Evolutionary conservation across 2,888 invertebrate species (phyloP).

Genomic region (Agrilus cyanescens): DNA sequence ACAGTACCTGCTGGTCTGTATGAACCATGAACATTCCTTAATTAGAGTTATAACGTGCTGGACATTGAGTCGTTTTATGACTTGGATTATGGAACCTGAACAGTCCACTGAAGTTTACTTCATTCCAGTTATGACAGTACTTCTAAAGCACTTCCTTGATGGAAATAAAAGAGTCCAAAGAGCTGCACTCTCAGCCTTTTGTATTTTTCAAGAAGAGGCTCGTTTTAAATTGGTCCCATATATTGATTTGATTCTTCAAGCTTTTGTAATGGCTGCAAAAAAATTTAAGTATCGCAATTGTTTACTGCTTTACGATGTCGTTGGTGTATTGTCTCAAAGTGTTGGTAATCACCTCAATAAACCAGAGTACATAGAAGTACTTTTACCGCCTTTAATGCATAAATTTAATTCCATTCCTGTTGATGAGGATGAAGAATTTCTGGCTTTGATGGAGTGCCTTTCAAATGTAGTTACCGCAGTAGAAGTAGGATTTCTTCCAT

Average conservation of each 20-base stretch:
- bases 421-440: slow-evolving; percentile 57
- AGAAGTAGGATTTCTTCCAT: slow-evolving; percentile 60
- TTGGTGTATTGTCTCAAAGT: slow-evolving; percentile 62
- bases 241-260: slow-evolving; percentile 55
- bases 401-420: slow-evolving; percentile 61
- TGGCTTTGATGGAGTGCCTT: slow-evolving; percentile 62
- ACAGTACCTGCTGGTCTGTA: slow-evolving; percentile 52
- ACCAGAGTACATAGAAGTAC: slow-evolving; percentile 51
- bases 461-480: slow-evolving; percentile 65
- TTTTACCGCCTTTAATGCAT: slow-evolving; percentile 62
- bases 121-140: slow-evolving; percentile 56
- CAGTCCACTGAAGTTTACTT: slow-evolving; percentile 40
- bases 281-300: slow-evolving; percentile 58
- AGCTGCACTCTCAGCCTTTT: slow-evolving; percentile 68
- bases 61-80: slow-evolving; percentile 63
- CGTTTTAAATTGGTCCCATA: slow-evolving; percentile 61
- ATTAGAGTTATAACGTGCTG: slow-evolving; percentile 68
- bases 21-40: slow-evolving; percentile 55
- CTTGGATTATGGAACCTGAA: slow-evolving; percentile 60
- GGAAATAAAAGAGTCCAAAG: slow-evolving; percentile 66
- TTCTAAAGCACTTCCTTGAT: slow-evolving; percentile 58
- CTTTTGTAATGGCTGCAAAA: slow-evolving; percentile 60
- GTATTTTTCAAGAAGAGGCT: slow-evolving; percentile 67
- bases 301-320: slow-evolving; percentile 63
- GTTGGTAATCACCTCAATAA: slow-evolving; percentile 59